Base-by-base conservation (phyloP, 2,113 vertebrate species). In the Oostethus manadensis region DNA sequence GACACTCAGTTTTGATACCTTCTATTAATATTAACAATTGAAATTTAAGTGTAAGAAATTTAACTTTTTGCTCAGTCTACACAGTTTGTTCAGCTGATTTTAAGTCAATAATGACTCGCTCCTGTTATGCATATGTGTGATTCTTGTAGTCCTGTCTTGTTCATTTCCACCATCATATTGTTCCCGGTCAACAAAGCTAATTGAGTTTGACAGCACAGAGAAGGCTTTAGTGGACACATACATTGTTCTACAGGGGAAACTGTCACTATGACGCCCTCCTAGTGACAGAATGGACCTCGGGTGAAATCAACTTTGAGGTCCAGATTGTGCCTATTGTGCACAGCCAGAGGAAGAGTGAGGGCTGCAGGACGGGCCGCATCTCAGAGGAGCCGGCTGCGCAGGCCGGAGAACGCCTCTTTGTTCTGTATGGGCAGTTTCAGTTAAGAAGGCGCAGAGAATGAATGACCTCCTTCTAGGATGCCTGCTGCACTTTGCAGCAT, bases 141-240 rank as follows among this genome's bases (percentile, higher is more conserved):
- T 33, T 53, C 65, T 74, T 70, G 56, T 42, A 56, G 61, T 48
- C 26, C 55, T 51, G 59, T 44, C 29, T n/a, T 11, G 29, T 72
- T 70, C 56, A 35, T 33, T 62, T 38, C 23, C 47, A 50, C 17
- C 4, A 60, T 56, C 79, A 74, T 76, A 68, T 51, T 63, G 71
- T 62, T 20, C 64, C 57, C 70, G 79, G 71, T 78, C 71, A 86
- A 71, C 29, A 33, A 33, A 66, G 77, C 78, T 90, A 89, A 89
- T 87, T 71, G 78, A 76, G 86, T 83, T 68, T 87, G 84, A 91
- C 86, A 88, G 82, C 81, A 70, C 63, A 76, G 85, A 89, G 86
- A 85, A 86, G 69, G 78, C 56, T 72, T 63, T 85, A 80, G 84
- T 83, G 66, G 82, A 73, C 82, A 73, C 48, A 56, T 82, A 67